Percentiles rank a stretch among this genome's conserved stretches.
These are phyloP conservation scores for Salticus scenicus DNA, from an alignment of 2,888 invertebrate genomes.

Conservation along the genomic window DNA sequence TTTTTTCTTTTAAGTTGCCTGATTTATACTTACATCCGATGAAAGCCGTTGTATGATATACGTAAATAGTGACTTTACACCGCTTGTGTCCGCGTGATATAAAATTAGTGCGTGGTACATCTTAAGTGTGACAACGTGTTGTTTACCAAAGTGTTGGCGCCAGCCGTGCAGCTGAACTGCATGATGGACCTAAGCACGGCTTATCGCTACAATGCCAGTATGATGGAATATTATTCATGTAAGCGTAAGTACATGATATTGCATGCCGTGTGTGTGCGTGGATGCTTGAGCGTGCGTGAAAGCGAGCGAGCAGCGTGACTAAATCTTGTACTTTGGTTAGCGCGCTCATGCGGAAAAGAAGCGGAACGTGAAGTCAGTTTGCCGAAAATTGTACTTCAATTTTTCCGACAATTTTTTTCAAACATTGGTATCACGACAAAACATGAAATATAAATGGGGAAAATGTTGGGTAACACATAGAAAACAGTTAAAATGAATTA, in stretches of 20 bases:
- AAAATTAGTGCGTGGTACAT: background rate
- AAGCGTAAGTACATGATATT: conserved; percentile 74
- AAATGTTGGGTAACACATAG: too few relatives aligned
- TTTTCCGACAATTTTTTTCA: too few relatives aligned
- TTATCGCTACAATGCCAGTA: conserved; percentile 96
- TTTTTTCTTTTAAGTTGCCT: too few relatives aligned
- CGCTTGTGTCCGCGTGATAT: background rate
- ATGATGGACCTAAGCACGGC: conserved; percentile 92
- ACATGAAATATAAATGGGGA: too few relatives aligned
- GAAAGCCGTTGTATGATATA: background rate
- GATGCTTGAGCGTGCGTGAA: too few relatives aligned
- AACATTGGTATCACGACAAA: too few relatives aligned
- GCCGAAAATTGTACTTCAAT: too few relatives aligned
- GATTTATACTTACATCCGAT: background rate
- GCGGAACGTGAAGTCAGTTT: background rate
- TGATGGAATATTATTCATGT: conserved; percentile 98
- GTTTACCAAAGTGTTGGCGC: conserved; percentile 58
- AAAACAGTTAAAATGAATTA: too few relatives aligned
- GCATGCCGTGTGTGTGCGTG: conserved; percentile 30
- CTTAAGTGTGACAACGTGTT: conserved; percentile 54
- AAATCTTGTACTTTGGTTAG: background rate
- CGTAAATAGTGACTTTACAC: background rate
- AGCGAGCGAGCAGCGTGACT: conserved; percentile 24
- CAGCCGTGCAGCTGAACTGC: conserved; percentile 58
- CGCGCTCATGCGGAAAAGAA: background rate